Evolutionary conservation across 2,113 vertebrate species (phyloP).

Genomic region (Pollimyrus isidori): DNA sequence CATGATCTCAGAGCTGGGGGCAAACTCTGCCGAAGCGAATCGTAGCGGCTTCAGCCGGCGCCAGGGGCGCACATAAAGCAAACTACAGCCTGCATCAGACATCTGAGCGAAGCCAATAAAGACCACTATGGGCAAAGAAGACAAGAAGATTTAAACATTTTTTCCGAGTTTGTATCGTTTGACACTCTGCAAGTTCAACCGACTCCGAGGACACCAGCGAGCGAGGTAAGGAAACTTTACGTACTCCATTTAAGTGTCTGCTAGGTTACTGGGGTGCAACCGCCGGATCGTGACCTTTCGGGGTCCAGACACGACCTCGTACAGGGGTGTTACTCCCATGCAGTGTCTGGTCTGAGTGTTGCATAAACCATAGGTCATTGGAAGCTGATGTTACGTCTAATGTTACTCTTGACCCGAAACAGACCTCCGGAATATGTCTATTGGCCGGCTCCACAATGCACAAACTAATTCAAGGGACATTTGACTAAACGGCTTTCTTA

Average conservation of each 20-base stretch:
- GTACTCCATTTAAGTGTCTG: not conserved
- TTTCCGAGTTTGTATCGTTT: not conserved
- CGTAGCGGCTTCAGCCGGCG: not conserved
- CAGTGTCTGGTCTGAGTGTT: not conserved
- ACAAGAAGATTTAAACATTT: not conserved
- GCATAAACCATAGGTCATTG: slow-evolving; percentile 31
- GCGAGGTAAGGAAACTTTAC: slow-evolving; percentile 19
- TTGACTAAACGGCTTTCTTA: not conserved
- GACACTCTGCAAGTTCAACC: not conserved
- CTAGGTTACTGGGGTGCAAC: not conserved
- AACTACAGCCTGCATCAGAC: not conserved
- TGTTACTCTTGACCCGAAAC: slow-evolving; percentile 28
- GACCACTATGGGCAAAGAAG: not conserved
- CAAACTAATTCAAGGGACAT: slow-evolving; percentile 17
- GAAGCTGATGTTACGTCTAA: slow-evolving; percentile 17
- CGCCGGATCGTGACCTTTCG: not conserved
- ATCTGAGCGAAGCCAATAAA: not conserved
- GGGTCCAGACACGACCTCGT: not conserved
- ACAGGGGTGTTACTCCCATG: not conserved
- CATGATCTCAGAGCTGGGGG: slow-evolving; percentile 18
- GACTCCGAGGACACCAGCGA: not conserved
- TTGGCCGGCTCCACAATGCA: slow-evolving; percentile 20
- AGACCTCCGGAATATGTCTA: slow-evolving; percentile 22
- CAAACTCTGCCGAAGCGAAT: not conserved
- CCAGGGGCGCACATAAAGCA: not conserved